These are phyloP conservation scores for Eueides isabella DNA, from an alignment of 1,140 invertebrate genomes.

Conservation along the genomic window DNA sequence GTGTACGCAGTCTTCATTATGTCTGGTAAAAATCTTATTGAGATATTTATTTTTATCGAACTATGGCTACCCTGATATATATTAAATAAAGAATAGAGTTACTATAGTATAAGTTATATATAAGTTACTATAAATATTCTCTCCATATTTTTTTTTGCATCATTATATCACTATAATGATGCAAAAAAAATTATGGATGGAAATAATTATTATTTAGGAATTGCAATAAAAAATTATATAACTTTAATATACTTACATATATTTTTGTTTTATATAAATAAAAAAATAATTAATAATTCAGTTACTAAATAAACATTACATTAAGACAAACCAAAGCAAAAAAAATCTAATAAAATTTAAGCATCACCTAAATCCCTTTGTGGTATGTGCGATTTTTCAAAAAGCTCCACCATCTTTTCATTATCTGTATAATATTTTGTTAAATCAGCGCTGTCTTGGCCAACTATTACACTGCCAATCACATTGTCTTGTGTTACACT, in stretches of 20 bases:
- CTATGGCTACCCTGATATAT: too few relatives aligned
- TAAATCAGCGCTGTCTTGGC: slow-evolving; percentile 54
- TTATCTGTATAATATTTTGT: slow-evolving; percentile 56
- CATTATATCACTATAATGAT: too few relatives aligned
- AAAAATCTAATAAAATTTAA: not conserved
- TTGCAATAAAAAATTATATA: not conserved
- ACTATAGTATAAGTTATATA: too few relatives aligned
- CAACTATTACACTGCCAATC: slow-evolving; percentile 48
- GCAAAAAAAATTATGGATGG: too few relatives aligned
- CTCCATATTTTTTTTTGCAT: too few relatives aligned
- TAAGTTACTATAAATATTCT: too few relatives aligned
- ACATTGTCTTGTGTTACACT: slow-evolving; percentile 42
- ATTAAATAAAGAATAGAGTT: too few relatives aligned
- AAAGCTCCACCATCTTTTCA: slow-evolving; percentile 63
- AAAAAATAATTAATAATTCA: not conserved
- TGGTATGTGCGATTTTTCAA: slow-evolving; percentile 66
- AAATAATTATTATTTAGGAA: not conserved
- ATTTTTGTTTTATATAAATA: not conserved
- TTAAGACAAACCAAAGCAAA: too few relatives aligned
- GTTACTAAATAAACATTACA: not conserved
- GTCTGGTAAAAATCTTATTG: too few relatives aligned
- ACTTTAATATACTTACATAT: not conserved
- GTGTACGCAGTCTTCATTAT: too few relatives aligned
- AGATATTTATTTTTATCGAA: too few relatives aligned
- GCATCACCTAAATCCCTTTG: slow-evolving; percentile 58